Evolutionary conservation across 2,113 vertebrate species (phyloP), one percentile per base, ranked within the genome.

Genomic region (Ia io): DNA sequence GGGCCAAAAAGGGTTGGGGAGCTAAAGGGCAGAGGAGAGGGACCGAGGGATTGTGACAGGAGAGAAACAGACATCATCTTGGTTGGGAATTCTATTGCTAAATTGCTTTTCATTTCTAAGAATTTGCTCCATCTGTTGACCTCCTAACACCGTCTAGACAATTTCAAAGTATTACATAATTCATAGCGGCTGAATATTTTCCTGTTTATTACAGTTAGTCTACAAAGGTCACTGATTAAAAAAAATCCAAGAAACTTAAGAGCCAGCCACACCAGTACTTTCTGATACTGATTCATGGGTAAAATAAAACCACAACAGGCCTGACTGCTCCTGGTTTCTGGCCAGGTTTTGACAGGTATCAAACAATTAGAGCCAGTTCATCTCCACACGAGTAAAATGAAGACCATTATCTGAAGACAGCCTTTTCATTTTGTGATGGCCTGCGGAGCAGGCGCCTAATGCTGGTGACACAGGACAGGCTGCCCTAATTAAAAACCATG

Each of bases 171-270:
- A n/a, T 97, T 96, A 92, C 95, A 82, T 91, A 97, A 97, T 91
- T 94, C 92, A 63, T 35, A 28, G 90, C 22, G 80, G 88, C 73
- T 84, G 96, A 83, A 85, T 69, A 93, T 78, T 84, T 97, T 97
- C 92, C 96, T 90, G 77, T 88, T 95, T 89, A 95, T 90, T 88
- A 61, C 93, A 78, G 80, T 82, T 40, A 63, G 94, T 77, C 84
- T 18, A 82, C 95, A 97, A 90, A 97, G 97, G 96, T 95, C 95
- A 92, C 95, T 59, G 84, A 96, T 96, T 95, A 96, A 88, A 84
- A 80, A 93, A 93, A 78, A 90, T 83, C 92, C 88, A 84, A 95
- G 85, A 71, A 77, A 37, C 44, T 9, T 2, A 92, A 76, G 51
- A 88, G 67, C 70, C 35, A 22, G 30, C 42, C 69, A 32, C 69